Conservation (phyloP, 2,113 vertebrate genomes). For the Leiothrix lutea region DNA sequence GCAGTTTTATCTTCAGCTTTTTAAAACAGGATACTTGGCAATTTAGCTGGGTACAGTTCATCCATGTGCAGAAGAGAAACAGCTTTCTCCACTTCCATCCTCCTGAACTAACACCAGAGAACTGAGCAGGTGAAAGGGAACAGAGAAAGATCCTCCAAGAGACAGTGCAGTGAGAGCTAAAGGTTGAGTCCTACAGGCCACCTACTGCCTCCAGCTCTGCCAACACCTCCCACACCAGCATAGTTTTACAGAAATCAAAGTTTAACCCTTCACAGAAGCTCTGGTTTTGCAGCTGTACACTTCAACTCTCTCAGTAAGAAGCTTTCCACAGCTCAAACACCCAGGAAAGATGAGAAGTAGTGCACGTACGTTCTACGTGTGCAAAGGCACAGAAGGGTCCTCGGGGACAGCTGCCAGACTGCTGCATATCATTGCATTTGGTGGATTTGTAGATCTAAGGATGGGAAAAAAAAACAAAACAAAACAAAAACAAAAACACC, state of each 20-base stretch:
- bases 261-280: neutral
- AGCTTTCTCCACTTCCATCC: neutral
- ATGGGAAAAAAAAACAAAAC: neutral
- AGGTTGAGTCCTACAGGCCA: neutral
- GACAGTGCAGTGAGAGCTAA: neutral
- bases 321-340: neutral
- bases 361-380: conserved; percentile 91
- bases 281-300: neutral
- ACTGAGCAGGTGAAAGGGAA: neutral
- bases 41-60: neutral
- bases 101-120: neutral
- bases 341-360: neutral
- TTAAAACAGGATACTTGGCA: neutral
- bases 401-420: conserved; percentile 94
- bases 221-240: neutral
- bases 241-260: neutral
- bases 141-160: neutral
- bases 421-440: conserved; percentile 99
- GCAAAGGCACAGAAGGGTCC: conserved; percentile 99
- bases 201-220: neutral
- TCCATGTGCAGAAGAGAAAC: neutral
- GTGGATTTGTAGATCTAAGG: conserved; percentile 95
- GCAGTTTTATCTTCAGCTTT: neutral
- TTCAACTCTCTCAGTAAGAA: neutral
- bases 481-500: neutral